Evolutionary conservation across 2,113 vertebrate species (phyloP), one percentile per base, ranked within the genome.

Genomic region (Charadrius vociferus): DNA sequence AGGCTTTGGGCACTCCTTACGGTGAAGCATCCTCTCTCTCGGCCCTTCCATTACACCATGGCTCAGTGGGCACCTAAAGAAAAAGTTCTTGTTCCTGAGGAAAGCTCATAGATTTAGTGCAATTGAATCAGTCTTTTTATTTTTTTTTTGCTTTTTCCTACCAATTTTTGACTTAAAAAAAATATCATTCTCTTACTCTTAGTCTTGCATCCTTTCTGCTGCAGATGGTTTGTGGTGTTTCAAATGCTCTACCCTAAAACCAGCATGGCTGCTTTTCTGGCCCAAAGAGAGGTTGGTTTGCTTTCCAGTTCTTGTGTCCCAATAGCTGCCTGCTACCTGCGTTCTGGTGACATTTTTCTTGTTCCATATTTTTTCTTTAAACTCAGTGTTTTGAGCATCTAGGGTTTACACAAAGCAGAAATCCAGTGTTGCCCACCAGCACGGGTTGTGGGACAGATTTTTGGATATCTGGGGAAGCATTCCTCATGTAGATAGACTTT

Each of bases 271-370:
- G 47, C 29, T 63, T 45, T 93, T 71, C 41, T 55, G 80, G 1
- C 8, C 15, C 26, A 21, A 26, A 50, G 19, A 67, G 9, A 66
- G 5, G 10, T 79, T 6, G 1, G 11, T 41, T 73, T 41, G 6
- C 39, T 70, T 90, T 70, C 45, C 39, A 56, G 17, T 52, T 84
- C 73, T 85, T 29, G 32, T 45, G 34, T 59, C 43, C 43, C 49
- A 24, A 20, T 7, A 77, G 36, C 20, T 0, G 0, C 29, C 36
- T 47, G 36, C 37, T 58, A 27, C 22, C n/a, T 50, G 22, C 1
- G 0, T 67, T 93, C 52, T 71, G 41, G n/a, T 62, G 61, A 62
- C 14, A 13, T 71, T 80, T 53, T 63, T 74, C 30, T 71, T 72
- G 21, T 56, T 91, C 32, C 15, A 6, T 70, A 17, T 22, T n/a